Conservation (phyloP, 2,888 invertebrate genomes). For the Orthosia gothica region DNA sequence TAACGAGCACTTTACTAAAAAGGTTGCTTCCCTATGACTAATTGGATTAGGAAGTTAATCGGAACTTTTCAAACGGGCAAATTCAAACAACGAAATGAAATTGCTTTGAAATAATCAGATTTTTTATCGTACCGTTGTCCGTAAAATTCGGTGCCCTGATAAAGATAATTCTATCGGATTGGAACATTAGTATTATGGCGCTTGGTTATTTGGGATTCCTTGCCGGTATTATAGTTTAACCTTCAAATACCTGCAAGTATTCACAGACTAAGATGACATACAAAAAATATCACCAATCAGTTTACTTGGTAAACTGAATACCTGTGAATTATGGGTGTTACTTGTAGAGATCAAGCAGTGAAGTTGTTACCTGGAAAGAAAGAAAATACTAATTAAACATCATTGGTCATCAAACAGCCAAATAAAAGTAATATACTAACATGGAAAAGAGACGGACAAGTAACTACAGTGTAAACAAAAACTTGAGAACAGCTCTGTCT, state of each 20-base stretch:
- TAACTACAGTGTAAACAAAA: no score
- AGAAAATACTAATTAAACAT: background rate
- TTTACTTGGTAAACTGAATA: no score
- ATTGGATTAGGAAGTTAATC: constrained; percentile 11
- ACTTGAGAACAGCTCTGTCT: no score
- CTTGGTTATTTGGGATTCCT: background rate
- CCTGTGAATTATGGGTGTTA: background rate
- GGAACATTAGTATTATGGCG: no score
- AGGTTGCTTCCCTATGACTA: constrained; percentile 9
- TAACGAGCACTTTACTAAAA: constrained; percentile 14
- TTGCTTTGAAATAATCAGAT: constrained; percentile 2
- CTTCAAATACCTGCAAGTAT: background rate
- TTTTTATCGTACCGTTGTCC: no score
- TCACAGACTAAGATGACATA: background rate
- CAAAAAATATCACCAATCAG: background rate
- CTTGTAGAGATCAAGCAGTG: background rate
- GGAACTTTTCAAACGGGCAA: background rate
- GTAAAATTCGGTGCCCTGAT: no score
- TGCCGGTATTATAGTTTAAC: background rate
- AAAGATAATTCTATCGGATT: no score
- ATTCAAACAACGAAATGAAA: constrained; percentile 17
- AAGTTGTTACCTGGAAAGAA: constrained; percentile 31
- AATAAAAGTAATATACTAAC: no score
- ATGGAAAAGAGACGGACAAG: no score
- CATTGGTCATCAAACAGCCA: background rate